Conservation (phyloP, 2,888 invertebrate species). For the Halocaridina rubra region DNA sequence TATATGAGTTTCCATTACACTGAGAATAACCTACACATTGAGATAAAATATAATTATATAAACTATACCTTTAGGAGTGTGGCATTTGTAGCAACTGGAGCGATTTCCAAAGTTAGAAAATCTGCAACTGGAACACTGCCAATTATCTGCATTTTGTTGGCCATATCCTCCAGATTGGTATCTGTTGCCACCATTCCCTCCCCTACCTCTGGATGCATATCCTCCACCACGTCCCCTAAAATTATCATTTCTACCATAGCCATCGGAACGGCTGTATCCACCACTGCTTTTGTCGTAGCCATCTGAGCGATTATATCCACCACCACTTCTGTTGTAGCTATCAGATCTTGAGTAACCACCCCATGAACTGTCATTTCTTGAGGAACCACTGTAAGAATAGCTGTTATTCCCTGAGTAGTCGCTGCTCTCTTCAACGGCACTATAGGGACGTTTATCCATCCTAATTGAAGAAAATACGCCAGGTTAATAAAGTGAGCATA, state of each 20-base stretch:
- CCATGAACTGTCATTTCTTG: neutral
- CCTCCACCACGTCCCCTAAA: neutral
- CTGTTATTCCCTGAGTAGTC: neutral
- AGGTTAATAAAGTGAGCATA: too few relatives aligned
- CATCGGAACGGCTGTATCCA: neutral
- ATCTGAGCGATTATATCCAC: neutral
- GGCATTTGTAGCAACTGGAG: slow-evolving; percentile 19
- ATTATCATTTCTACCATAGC: neutral
- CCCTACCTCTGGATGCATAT: neutral
- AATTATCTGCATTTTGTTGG: neutral
- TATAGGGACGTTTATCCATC: too few relatives aligned
- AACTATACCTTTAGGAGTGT: slow-evolving; percentile 2
- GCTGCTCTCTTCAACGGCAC: too few relatives aligned
- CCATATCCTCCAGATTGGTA: too few relatives aligned
- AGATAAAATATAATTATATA: too few relatives aligned
- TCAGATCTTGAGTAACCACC: neutral
- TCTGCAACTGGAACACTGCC: neutral
- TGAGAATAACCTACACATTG: too few relatives aligned
- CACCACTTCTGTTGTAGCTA: neutral
- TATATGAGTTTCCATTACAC: too few relatives aligned
- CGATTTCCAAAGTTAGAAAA: slow-evolving; percentile 14
- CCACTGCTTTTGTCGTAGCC: neutral
- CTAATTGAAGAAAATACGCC: too few relatives aligned
- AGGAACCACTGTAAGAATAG: neutral
- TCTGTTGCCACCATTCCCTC: neutral